Base-by-base conservation (phyloP, 2,113 vertebrate genomes). In the Heterotilapia buettikoferi region DNA sequence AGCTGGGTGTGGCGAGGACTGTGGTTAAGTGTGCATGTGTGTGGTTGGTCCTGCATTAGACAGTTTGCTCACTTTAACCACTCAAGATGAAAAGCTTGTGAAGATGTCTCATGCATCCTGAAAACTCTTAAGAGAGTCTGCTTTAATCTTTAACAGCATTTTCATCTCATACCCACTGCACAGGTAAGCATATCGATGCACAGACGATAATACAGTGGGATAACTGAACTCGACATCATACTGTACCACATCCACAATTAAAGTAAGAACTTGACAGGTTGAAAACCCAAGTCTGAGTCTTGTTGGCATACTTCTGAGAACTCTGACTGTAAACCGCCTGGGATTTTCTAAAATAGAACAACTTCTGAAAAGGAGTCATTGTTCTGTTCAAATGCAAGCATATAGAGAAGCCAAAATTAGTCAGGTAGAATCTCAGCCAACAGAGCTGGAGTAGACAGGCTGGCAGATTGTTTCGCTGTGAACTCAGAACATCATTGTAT, bases 321-420 rank as follows among this genome's bases (percentile, higher is more conserved):
- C 89, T 87, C 83, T 85, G 92, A 92, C 90, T 92, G 92, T 90
- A 89, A 93, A 88, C 78, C 92, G 80, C 92, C 86, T 83, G 93
- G 91, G 93, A 93, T 88, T 91, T 93, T 92, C 87, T 85, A 89
- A 94, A 94, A 93, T 93, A 94, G 93, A 91, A 93, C 90, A 3
- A 90, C 93, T 89, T 92, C 84, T 94, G 86, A 95, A 95, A 95
- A 90, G 91, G 45, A 90, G 82, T 86, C 92, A 92, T 95, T 94
- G 94, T 95, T 92, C 90, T 88, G 79, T 80, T 91, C 86, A 83
- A 88, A 92, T 57, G 57, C 36, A 50, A 78, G 86, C 80, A 43
- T 76, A 86, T 43, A 86, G 82, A 86, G 66, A 43, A 85, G 91
- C 90, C 93, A 92, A 89, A 93, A 93, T 95, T 92, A 94, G 93